phyloP scores from a whole-genome alignment of 2,797 vertebrate genomes.

The Parauchenoglanis ngamensis region DNA sequence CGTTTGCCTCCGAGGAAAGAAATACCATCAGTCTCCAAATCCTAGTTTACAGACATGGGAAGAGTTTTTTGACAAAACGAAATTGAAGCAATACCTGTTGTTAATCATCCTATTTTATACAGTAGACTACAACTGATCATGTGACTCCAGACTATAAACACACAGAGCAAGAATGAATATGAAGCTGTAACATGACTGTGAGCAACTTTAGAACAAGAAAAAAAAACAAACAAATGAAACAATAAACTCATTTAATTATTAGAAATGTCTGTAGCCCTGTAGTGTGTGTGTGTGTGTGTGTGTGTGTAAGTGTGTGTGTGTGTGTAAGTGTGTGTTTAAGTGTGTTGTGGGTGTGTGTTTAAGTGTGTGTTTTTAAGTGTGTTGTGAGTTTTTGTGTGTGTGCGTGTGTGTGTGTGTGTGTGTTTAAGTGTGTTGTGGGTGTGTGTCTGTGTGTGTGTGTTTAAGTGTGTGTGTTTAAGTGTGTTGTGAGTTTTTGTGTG shows the following conservation, averaged over 20 bases:
- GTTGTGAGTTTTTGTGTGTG: neutral
- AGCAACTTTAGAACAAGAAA: slow-evolving; percentile 91
- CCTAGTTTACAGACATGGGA: slow-evolving; percentile 70
- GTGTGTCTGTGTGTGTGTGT: neutral
- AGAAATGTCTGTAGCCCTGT: slow-evolving; percentile 59
- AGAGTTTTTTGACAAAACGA: slow-evolving; percentile 69
- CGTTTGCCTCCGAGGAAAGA: slow-evolving; percentile 71
- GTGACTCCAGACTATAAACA: slow-evolving; percentile 40
- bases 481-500: slow-evolving; percentile 35
- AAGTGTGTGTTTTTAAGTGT: neutral
- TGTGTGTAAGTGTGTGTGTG: neutral
- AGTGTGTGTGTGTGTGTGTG: slow-evolving; percentile 49
- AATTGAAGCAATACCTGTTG: slow-evolving; percentile 91
- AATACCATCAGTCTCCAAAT: slow-evolving; percentile 59
- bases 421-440: neutral
- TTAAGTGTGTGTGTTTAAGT: neutral
- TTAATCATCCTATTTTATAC: slow-evolving; percentile 88
- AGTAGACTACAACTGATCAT: slow-evolving; percentile 65
- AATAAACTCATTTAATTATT: slow-evolving; percentile 94
- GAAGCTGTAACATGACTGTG: slow-evolving; percentile 93
- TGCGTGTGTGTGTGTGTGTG: neutral
- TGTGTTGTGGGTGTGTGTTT: neutral
- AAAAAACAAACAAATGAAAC: slow-evolving; percentile 47
- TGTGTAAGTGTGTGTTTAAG: too few species aligned
- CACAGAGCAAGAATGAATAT: slow-evolving; percentile 85